phyloP scores from a whole-genome alignment of 1,140 invertebrate species.

The Ceratina australensis region DNA sequence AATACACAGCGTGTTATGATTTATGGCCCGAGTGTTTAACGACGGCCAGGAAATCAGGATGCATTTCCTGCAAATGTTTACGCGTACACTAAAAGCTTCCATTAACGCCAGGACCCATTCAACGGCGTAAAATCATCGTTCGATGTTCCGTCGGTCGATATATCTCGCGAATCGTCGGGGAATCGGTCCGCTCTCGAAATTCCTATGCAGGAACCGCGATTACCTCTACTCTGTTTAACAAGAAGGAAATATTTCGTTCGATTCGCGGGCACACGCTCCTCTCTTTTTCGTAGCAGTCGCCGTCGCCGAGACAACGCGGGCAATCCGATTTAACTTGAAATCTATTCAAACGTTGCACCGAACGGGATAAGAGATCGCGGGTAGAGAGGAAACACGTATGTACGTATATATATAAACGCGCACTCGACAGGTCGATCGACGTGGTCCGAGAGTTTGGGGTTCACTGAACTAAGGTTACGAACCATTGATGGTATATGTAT shows the following conservation, averaged over 20 bases:
- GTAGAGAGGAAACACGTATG: neutral
- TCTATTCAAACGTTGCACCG: neutral
- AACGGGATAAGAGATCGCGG: too few species aligned
- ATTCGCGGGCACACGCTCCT: neutral
- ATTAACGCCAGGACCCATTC: slow-evolving; percentile 29
- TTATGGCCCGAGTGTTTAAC: slow-evolving; percentile 31
- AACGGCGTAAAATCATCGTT: slow-evolving; percentile 10
- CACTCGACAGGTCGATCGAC: slow-evolving; percentile 20
- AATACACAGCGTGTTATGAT: slow-evolving; percentile 24
- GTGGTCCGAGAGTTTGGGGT: neutral
- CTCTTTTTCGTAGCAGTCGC: neutral
- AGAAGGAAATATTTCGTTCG: neutral
- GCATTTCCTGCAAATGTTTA: slow-evolving; percentile 51
- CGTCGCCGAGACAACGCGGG: too few species aligned
- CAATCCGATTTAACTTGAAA: neutral
- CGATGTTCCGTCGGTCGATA: slow-evolving; percentile 4
- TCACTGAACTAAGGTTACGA: neutral
- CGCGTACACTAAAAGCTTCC: slow-evolving; percentile 37
- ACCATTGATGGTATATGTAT: neutral
- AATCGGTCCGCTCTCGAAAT: too few species aligned
- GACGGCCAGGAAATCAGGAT: slow-evolving; percentile 38
- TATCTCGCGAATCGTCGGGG: neutral
- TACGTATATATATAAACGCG: too few species aligned
- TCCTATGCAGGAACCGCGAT: neutral
- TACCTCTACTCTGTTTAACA: neutral